Conservation (phyloP, 2,888 invertebrate species). For the Steinernema hermaphroditum region DNA sequence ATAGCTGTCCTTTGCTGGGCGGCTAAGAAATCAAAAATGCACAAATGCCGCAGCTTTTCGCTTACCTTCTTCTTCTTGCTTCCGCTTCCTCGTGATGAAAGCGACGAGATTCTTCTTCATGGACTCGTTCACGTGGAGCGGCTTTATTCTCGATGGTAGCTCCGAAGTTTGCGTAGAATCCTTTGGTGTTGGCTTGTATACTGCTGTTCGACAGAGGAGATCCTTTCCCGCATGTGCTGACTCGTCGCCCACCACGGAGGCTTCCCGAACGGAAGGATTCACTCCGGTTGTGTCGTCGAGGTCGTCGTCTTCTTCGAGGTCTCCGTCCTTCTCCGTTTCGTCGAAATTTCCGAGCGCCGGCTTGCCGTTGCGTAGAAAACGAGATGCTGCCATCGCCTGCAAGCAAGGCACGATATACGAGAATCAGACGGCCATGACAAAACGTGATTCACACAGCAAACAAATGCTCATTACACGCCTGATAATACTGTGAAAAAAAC, state of each 20-base stretch:
- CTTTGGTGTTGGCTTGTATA: background rate
- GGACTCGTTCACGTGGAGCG: constrained; percentile 5
- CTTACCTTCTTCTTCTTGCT: constrained; percentile 8
- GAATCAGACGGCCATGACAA: no score
- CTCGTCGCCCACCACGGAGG: constrained; percentile 3
- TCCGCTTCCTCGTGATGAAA: background rate
- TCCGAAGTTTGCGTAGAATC: background rate
- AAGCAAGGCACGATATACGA: background rate
- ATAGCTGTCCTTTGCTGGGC: constrained; percentile 3
- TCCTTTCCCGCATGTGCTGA: background rate
- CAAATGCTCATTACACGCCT: no score
- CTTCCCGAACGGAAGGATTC: background rate
- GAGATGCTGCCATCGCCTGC: constrained; percentile 7
- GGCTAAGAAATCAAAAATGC: background rate
- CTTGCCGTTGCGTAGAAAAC: constrained; percentile 3
- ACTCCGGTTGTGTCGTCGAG: background rate
- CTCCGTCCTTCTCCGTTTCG: constrained; percentile 5
- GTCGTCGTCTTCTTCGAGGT: background rate
- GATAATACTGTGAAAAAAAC: no score
- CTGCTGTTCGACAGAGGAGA: background rate
- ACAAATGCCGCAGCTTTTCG: background rate
- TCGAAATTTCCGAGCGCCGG: constrained; percentile 7
- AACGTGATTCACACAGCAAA: no score
- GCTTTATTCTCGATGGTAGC: background rate
- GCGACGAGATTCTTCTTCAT: constrained; percentile 19